These are phyloP conservation scores for Balearica regulorum DNA, from an alignment of 2,797 vertebrate species.

Conservation along the genomic window DNA sequence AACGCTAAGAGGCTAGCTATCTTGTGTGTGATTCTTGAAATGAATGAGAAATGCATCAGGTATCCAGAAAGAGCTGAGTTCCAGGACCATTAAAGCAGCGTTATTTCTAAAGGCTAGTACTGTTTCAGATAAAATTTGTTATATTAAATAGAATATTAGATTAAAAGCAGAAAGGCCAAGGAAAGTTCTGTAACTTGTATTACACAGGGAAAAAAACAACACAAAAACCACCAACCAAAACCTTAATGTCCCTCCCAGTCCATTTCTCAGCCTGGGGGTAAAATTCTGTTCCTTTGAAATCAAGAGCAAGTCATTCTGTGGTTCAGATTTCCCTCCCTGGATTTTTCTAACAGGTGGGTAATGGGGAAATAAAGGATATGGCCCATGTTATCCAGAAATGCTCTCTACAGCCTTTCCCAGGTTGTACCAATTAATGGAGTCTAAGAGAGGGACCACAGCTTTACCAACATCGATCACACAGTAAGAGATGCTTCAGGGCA, in stretches of 20 bases:
- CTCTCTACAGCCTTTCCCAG: not conserved
- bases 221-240: not conserved
- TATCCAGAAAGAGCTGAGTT: not conserved
- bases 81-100: not conserved
- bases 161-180: not conserved
- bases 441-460: not conserved
- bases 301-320: not conserved
- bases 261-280: not conserved
- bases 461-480: not conserved
- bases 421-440: not conserved
- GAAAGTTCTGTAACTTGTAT: not conserved
- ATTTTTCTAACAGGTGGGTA: not conserved
- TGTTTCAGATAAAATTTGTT: not conserved
- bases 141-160: not conserved
- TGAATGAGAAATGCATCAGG: not conserved
- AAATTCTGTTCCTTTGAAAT: not conserved
- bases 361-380: not conserved
- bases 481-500: not conserved
- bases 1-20: not conserved
- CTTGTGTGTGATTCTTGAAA: not conserved
- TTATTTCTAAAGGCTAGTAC: not conserved
- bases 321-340: not conserved
- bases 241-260: not conserved
- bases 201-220: not conserved
- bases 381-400: not conserved